These are phyloP conservation scores for Canis aureus DNA, from an alignment of 2,113 vertebrate species.

Conservation along the genomic window DNA sequence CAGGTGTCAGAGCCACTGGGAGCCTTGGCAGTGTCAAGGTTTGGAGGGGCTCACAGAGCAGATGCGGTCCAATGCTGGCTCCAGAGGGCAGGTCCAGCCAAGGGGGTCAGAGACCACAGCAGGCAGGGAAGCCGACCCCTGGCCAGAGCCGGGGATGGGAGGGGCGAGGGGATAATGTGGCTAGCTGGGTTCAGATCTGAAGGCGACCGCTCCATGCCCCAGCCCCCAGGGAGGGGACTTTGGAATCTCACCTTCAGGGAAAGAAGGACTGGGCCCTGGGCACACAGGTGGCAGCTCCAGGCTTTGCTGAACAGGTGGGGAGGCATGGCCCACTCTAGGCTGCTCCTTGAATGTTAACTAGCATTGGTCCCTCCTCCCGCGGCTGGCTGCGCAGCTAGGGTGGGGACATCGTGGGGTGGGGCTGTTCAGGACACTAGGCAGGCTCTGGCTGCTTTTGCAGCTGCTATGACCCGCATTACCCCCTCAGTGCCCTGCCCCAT, in stretches of 20 bases:
- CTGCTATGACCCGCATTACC: not conserved
- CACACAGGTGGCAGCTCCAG: not conserved
- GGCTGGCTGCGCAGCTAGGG: rapidly evolving
- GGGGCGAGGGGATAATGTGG: rapidly evolving
- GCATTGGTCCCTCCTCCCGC: not conserved
- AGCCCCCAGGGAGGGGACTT: not conserved
- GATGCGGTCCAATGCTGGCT: not conserved
- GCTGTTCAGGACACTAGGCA: not conserved
- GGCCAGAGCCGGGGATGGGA: too few species aligned
- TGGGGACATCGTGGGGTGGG: not conserved
- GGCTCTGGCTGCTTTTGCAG: not conserved
- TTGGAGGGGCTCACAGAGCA: not conserved
- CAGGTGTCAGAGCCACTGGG: not conserved
- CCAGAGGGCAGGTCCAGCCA: not conserved
- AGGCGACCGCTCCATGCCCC: too few species aligned
- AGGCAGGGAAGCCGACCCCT: not conserved
- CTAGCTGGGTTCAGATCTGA: not conserved
- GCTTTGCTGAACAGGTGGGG: not conserved
- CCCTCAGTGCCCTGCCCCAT: not conserved
- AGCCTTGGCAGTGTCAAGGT: not conserved
- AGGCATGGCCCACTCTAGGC: not conserved
- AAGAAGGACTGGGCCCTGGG: not conserved
- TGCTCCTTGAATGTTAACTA: too few species aligned
- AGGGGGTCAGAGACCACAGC: not conserved
- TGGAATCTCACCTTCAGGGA: not conserved